Percentiles rank a stretch among this genome's conserved stretches.
Evolutionary conservation across 2,113 vertebrate species (phyloP).

Genomic region (Lepus timidus): DNA sequence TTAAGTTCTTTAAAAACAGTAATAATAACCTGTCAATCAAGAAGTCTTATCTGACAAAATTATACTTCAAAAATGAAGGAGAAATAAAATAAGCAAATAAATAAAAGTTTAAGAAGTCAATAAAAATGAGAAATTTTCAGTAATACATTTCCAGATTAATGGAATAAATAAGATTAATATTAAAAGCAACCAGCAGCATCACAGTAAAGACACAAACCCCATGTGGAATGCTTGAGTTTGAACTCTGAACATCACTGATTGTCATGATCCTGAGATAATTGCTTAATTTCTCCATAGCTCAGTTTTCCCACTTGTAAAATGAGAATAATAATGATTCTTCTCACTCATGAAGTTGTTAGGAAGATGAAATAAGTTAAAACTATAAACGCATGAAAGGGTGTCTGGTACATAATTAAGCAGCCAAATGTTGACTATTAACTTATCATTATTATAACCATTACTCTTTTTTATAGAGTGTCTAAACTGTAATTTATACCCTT

Average conservation of each 20-base stretch:
- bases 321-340: not conserved
- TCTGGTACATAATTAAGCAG: not conserved
- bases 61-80: constrained; percentile 5
- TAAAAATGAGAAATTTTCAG: not conserved
- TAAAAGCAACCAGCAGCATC: not conserved
- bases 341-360: constrained; percentile 15
- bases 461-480: constrained; percentile 3
- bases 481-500: constrained; percentile 18
- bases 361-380: constrained; percentile 33
- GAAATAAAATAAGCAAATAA: too few relatives aligned
- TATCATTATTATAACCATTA: not conserved
- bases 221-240: not conserved
- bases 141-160: not conserved
- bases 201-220: not conserved
- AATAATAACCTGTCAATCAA: not conserved
- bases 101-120: too few relatives aligned
- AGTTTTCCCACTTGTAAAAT: constrained; percentile 1
- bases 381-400: not conserved
- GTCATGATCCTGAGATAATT: not conserved
- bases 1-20: not conserved
- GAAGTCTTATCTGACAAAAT: not conserved
- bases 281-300: not conserved
- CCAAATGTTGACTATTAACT: not conserved
- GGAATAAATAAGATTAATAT: constrained; percentile 1
- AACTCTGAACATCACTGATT: constrained; percentile 8